Conservation (phyloP, 2,797 vertebrate genomes). For the Bovichtus diacanthus region DNA sequence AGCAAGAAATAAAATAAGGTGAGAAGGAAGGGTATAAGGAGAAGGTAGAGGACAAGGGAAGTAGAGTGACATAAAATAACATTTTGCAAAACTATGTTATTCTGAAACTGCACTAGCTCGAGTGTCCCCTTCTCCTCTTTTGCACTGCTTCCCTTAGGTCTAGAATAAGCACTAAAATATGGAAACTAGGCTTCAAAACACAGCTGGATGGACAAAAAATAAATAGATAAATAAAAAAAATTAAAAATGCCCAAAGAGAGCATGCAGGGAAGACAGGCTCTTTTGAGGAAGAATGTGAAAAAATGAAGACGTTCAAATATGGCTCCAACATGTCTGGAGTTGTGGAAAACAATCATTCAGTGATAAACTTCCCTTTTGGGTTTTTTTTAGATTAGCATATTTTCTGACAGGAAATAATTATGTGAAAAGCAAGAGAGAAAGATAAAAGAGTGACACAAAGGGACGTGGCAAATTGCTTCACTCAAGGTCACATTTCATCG, state of each 20-base stretch:
- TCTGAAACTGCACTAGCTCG: neutral
- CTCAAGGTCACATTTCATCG: neutral
- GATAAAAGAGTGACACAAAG: neutral
- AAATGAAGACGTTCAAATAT: neutral
- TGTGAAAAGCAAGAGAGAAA: neutral
- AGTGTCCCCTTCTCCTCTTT: neutral
- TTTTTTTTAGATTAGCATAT: neutral
- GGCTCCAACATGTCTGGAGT: neutral
- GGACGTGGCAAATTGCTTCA: neutral
- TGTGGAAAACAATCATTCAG: neutral
- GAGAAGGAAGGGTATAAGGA: neutral
- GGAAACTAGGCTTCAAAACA: constrained; percentile 20
- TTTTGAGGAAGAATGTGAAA: constrained; percentile 23
- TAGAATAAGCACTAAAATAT: constrained; percentile 13
- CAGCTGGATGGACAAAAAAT: constrained; percentile 14
- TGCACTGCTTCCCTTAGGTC: neutral
- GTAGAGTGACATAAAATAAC: neutral
- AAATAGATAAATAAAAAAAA: constrained; percentile 25
- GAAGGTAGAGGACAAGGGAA: neutral
- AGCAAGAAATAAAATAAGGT: neutral
- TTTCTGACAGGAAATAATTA: neutral
- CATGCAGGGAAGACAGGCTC: neutral
- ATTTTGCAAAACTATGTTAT: neutral
- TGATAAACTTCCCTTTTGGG: neutral
- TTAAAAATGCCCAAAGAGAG: constrained; percentile 5